phyloP scores from a whole-genome alignment of 64 coral and sea anemone species.

The Dendronephthya gigantea region DNA sequence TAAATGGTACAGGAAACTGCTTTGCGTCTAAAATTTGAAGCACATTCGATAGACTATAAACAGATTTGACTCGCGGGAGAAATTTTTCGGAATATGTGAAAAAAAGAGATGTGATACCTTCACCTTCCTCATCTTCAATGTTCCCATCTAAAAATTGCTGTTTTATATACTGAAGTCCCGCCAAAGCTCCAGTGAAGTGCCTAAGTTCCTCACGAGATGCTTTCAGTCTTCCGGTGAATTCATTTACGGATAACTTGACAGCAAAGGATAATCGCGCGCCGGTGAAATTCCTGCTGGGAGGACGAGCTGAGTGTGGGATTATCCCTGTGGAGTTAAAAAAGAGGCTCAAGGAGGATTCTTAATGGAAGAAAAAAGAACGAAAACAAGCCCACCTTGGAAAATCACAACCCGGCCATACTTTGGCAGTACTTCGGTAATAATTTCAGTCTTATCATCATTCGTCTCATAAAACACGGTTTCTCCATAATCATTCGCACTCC shows the following conservation, averaged over 20 bases:
- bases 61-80: too few species aligned
- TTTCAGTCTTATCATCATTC: conserved; percentile 67
- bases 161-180: not conserved
- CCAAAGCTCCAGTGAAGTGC: conserved; percentile 28
- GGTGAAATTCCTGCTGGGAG: conserved; percentile 74
- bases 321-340: too few species aligned
- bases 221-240: conserved; percentile 57
- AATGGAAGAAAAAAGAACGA: not conserved
- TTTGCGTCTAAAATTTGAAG: too few species aligned
- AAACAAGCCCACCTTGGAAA: conserved; percentile 65
- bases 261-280: conserved; percentile 82
- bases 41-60: too few species aligned
- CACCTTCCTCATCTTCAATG: not conserved
- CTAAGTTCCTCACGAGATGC: conserved; percentile 62
- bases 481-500: conserved; percentile 86
- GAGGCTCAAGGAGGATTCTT: too few species aligned
- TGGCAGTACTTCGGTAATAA: conserved; percentile 73
- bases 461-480: conserved; percentile 89
- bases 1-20: too few species aligned
- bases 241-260: conserved; percentile 73
- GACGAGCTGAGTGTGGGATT: conserved; percentile 88
- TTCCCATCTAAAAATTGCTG: not conserved
- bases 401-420: conserved; percentile 91
- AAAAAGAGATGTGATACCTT: not conserved
- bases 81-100: not conserved